Evolutionary conservation across 2,797 vertebrate species (phyloP), one percentile per base, ranked within the genome.

Genomic region (Anguilla obscura): DNA sequence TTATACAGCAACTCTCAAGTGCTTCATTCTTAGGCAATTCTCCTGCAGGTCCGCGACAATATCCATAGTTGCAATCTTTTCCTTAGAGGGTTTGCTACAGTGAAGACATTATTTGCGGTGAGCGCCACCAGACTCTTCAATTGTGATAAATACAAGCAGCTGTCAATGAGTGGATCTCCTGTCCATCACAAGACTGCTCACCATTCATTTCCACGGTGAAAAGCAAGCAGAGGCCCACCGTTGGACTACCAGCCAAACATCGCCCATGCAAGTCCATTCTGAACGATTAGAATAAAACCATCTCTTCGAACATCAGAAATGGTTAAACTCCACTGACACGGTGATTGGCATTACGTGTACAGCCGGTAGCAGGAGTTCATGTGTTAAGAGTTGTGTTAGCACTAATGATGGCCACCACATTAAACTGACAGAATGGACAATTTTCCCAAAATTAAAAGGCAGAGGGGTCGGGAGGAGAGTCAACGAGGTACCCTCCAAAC

Each of bases 211-310:
- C 90, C 84, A 91, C 93, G 87, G 93, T 90, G 92, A 91, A 95
- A 95, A 94, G 89, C 91, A 95, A 94, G 89, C 91, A 92, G 92
- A 91, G 90, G 91, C 88, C 0, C 6, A 87, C 88, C 90, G 91
- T 87, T 90, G 88, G 91, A 93, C 94, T 91, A 90, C 89, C 88
- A 91, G 91, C 91, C 93, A 93, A 91, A 93, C 91, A 90, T 92
- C 93, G 91, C 88, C 92, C 90, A 89, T 93, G 89, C 93, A 93
- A 12, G 40, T 50, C 18, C 79, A 82, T 50, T 88, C 92, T 90
- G 91, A 92, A 92, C 92, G 94, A 93, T 93, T 92, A 93, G 90
- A 92, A 92, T 91, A 93, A 93, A 92, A 93, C 92, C 91, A 92
- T 85, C 74, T 84, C 76, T 74, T 18, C 71, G 80, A 85, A 86